Evolutionary conservation across 1,140 invertebrate species (phyloP).

Genomic region (Bombus haemorrhoidalis): DNA sequence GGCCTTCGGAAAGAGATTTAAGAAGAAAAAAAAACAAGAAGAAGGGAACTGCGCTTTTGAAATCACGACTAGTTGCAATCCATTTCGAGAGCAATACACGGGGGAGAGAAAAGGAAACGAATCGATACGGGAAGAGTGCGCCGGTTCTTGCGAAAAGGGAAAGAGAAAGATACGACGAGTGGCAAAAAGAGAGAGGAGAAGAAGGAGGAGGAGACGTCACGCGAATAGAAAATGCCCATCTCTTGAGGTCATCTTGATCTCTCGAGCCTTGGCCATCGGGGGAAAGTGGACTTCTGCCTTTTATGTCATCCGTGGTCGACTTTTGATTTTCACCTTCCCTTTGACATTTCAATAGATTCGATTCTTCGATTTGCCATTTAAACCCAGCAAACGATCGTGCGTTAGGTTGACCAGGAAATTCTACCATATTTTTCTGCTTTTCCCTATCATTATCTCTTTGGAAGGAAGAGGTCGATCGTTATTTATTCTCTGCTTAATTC

Average conservation of each 20-base stretch:
- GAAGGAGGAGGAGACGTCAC: conserved; percentile 2
- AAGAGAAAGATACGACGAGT: conserved; percentile 1
- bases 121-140: conserved; percentile 14
- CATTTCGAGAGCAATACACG: neutral
- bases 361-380: neutral
- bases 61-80: neutral
- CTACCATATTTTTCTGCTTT: neutral
- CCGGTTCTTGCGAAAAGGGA: conserved; percentile 38
- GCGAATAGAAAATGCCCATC: conserved; percentile 36
- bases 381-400: neutral
- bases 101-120: conserved; percentile 5
- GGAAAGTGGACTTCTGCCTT: conserved; percentile 47
- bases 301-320: conserved; percentile 39
- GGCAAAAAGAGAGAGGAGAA: neutral
- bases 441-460: neutral
- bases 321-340: conserved; percentile 15
- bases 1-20: neutral
- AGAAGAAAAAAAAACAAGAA: neutral
- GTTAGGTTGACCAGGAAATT: neutral
- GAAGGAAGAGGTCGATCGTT: no score
- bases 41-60: neutral
- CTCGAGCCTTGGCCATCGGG: conserved; percentile 36
- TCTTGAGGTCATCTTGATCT: conserved; percentile 46
- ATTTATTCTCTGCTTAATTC: no score
- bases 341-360: neutral